phyloP scores from a whole-genome alignment of 2,797 vertebrate genomes.

The Avahi laniger region DNA sequence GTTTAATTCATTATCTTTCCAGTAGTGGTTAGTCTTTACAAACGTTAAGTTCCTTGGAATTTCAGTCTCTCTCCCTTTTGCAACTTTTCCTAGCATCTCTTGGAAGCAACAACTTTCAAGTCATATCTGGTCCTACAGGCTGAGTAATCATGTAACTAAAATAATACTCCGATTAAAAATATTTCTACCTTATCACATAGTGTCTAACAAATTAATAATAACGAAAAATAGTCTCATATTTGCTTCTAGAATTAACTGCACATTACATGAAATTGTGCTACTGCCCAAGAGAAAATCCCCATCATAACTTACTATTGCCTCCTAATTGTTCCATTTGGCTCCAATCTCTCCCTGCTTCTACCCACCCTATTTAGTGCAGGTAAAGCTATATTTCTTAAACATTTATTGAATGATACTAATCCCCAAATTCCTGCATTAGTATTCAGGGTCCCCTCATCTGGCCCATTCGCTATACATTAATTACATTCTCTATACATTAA shows the following conservation, averaged over 20 bases:
- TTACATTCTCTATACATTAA: not conserved
- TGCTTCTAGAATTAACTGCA: not conserved
- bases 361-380: not conserved
- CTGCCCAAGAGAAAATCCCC: not conserved
- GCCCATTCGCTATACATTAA: no score
- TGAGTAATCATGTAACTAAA: not conserved
- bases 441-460: not conserved
- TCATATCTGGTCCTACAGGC: not conserved
- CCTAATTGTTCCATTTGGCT: not conserved
- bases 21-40: not conserved
- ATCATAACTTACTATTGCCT: not conserved
- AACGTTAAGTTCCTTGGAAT: not conserved
- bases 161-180: constrained; percentile 24
- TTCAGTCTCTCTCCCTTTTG: not conserved
- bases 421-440: not conserved
- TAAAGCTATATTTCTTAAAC: not conserved
- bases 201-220: not conserved
- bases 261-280: not conserved
- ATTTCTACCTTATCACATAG: not conserved
- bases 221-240: not conserved
- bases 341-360: not conserved
- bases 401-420: not conserved
- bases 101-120: not conserved
- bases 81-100: not conserved
- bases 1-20: not conserved